phyloP scores from a whole-genome alignment of 2,797 vertebrate species.

The Pseudocheirus occidentalis region DNA sequence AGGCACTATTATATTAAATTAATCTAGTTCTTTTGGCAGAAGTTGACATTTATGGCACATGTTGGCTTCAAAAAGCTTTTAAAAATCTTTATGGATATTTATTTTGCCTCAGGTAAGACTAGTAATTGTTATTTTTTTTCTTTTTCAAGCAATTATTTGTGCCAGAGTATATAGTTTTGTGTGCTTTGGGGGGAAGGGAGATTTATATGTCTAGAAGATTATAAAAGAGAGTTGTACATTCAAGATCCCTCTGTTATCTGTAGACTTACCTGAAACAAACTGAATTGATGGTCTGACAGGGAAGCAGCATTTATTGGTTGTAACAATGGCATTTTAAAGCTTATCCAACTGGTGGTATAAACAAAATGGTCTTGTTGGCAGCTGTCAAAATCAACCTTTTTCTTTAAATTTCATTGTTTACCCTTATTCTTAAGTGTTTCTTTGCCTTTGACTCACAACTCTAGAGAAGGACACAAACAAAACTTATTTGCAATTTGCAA shows the following conservation, averaged over 20 bases:
- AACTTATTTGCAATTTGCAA: constrained; percentile 81
- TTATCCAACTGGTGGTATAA: constrained; percentile 40
- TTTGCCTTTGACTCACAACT: constrained; percentile 73
- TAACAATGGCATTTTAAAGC: constrained; percentile 53
- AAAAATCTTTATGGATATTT: neutral
- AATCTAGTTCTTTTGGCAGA: constrained; percentile 47
- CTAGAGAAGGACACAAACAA: constrained; percentile 78
- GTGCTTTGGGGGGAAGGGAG: constrained; percentile 29
- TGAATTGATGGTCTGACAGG: constrained; percentile 52
- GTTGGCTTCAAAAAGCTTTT: constrained; percentile 58
- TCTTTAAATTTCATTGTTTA: constrained; percentile 54
- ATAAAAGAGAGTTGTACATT: constrained; percentile 45
- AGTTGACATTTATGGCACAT: constrained; percentile 58
- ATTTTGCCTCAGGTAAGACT: neutral
- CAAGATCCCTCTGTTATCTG: constrained; percentile 22
- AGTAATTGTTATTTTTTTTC: constrained; percentile 36
- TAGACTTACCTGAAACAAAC: constrained; percentile 26
- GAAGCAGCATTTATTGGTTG: constrained; percentile 57
- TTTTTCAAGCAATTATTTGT: constrained; percentile 26
- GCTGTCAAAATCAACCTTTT: constrained; percentile 51
- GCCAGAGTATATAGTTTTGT: constrained; percentile 50
- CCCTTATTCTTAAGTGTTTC: constrained; percentile 58
- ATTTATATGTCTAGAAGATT: constrained; percentile 19
- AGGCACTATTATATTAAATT: constrained; percentile 48
- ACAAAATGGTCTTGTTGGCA: constrained; percentile 49